These are phyloP conservation scores for Grallaria varia DNA, from an alignment of 2,113 vertebrate genomes.

Conservation along the genomic window DNA sequence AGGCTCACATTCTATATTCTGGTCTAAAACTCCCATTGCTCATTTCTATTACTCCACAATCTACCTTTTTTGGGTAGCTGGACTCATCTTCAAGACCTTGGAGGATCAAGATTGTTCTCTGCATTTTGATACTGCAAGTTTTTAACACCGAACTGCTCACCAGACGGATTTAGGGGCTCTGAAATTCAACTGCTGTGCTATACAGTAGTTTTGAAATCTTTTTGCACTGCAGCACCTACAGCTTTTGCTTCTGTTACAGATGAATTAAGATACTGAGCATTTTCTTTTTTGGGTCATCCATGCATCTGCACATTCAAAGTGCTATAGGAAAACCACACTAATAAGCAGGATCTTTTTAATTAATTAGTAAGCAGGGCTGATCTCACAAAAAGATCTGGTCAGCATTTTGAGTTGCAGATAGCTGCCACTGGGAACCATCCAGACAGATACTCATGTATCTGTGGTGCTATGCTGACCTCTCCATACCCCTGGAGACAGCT, in stretches of 20 bases:
- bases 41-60: neutral
- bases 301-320: neutral
- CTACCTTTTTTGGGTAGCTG: neutral
- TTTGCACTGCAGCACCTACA: neutral
- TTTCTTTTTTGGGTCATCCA: neutral
- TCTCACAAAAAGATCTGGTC: neutral
- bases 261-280: neutral
- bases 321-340: neutral
- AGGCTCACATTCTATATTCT: neutral
- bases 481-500: neutral
- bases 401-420: neutral
- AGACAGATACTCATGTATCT: fast-evolving
- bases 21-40: neutral
- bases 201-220: neutral
- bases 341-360: neutral
- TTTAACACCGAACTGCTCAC: neutral
- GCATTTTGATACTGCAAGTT: neutral
- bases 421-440: neutral
- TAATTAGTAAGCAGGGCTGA: too few relatives aligned
- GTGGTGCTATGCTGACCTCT: neutral
- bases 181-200: neutral
- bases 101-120: neutral
- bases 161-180: neutral
- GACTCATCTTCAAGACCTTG: neutral
- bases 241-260: neutral